Evolutionary conservation across 2,888 invertebrate species (phyloP).

Genomic region (Timandra comae): DNA sequence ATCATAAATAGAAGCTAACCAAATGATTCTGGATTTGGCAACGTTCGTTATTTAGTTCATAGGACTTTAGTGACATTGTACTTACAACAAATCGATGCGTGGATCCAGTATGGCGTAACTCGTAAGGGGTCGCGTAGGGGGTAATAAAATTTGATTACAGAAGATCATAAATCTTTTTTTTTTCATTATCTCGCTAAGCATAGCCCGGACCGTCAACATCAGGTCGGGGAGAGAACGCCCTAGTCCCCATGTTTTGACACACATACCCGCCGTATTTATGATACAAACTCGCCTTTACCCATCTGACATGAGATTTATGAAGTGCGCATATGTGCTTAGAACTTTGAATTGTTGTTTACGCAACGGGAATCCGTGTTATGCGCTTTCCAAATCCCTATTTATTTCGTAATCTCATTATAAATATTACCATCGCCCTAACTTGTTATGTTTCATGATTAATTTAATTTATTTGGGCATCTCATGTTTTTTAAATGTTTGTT

Average conservation of each 20-base stretch:
- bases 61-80: slow-evolving; percentile 10
- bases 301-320: slow-evolving; percentile 69
- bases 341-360: slow-evolving; percentile 58
- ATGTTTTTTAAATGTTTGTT: too few relatives aligned
- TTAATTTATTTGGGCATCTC: too few relatives aligned
- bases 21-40: slow-evolving; percentile 9
- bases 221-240: slow-evolving; percentile 43
- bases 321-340: slow-evolving; percentile 66
- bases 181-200: slow-evolving; percentile 66
- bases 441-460: too few relatives aligned
- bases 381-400: slow-evolving; percentile 31
- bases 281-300: slow-evolving; percentile 53
- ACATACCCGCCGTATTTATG: slow-evolving; percentile 67
- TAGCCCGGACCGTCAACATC: slow-evolving; percentile 40
- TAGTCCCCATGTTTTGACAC: slow-evolving; percentile 74
- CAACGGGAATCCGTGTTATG: slow-evolving; percentile 40
- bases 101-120: slow-evolving; percentile 40
- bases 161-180: slow-evolving; percentile 73
- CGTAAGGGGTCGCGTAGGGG: slow-evolving; percentile 49
- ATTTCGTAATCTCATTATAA: slow-evolving; percentile 13
- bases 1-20: slow-evolving; percentile 12
- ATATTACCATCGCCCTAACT: too few relatives aligned
- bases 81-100: slow-evolving; percentile 41
- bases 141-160: slow-evolving; percentile 74
- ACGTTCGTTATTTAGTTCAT: slow-evolving; percentile 4